Evolutionary conservation across 2,888 invertebrate species (phyloP).

Genomic region (Ochropleura plecta): DNA sequence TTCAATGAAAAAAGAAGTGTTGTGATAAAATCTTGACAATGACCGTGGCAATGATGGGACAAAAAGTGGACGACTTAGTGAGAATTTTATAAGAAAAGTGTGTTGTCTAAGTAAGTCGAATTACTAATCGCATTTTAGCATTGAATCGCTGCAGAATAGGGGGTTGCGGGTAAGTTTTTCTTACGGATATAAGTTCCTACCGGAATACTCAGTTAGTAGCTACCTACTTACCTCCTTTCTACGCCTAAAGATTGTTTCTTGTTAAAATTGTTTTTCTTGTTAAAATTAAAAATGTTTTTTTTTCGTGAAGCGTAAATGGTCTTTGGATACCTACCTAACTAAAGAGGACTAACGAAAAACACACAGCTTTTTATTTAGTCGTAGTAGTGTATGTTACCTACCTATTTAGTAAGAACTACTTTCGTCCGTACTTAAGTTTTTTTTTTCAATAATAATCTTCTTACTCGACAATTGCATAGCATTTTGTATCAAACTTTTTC

Average conservation of each 20-base stretch:
- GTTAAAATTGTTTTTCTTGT: too few relatives aligned
- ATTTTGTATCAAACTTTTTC: slow-evolving; percentile 11
- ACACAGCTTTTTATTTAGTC: not conserved
- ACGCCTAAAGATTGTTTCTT: not conserved
- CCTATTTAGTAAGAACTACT: not conserved
- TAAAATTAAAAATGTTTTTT: not conserved
- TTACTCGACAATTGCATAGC: not conserved
- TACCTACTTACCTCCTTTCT: not conserved
- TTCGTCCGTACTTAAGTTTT: not conserved
- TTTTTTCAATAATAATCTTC: not conserved
- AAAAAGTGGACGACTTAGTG: slow-evolving; percentile 24
- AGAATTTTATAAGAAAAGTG: not conserved
- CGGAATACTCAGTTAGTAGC: too few relatives aligned
- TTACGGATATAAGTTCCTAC: too few relatives aligned
- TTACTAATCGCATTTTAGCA: not conserved
- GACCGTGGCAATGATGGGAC: not conserved
- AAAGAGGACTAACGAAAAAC: not conserved
- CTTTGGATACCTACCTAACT: not conserved
- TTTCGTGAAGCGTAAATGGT: not conserved
- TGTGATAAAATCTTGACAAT: not conserved
- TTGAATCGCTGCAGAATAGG: not conserved
- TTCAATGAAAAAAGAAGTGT: not conserved
- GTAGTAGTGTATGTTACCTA: too few relatives aligned
- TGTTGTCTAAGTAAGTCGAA: not conserved
- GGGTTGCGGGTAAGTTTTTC: not conserved